Base-by-base conservation (phyloP, 2,888 invertebrate genomes). In the Nomada lathburiana region DNA sequence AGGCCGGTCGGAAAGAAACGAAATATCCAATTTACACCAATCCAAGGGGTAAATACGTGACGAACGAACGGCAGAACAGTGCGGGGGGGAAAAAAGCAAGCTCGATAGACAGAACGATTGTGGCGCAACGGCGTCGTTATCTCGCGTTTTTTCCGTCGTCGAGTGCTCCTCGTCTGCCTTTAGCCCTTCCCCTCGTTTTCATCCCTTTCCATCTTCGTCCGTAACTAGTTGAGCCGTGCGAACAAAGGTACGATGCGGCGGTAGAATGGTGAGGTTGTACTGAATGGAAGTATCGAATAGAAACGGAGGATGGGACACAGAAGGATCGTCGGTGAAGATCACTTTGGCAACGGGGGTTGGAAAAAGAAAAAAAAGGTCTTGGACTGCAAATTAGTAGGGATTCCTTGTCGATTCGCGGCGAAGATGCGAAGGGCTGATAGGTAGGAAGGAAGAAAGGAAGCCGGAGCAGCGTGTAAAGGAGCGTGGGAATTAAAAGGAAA, bases 91-190 rank as follows among this genome's bases (percentile, higher is more conserved):
- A 47, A 76, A 74, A 60, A 60, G 52, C 50, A 50, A 68, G 62
- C 44, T 44, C 76, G 76, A 75, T 83, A 65, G 80, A 84, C 68
- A 60, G 71, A 20, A 52, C 80, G 80, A 83, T 84, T 83, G 76
- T 69, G 76, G 77, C 69, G 76, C 73, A 71, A 79, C 76, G 83
- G 76, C 68, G 69, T 80, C 74, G 80, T 84, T 84, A 84, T 80
- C 83, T 76, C 83, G 55, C 79, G 55, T 73, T 76, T 77, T 84
- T 75, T 72, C 69, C 53, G 18, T 55, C 59, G 50, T 71, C 63
- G 64, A 73, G 69, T 44, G 79, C 55, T 44, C 53, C 50, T 52
- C 50, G 50, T 10, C 23, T 36, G 59, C 42, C 68, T 23, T 10
- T 11, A 11, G 10, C 44, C 11, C 13, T 11, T 18, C 50, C 26